These are phyloP conservation scores for Thinocorus orbignyianus DNA, from an alignment of 2,113 vertebrate genomes.

Conservation along the genomic window DNA sequence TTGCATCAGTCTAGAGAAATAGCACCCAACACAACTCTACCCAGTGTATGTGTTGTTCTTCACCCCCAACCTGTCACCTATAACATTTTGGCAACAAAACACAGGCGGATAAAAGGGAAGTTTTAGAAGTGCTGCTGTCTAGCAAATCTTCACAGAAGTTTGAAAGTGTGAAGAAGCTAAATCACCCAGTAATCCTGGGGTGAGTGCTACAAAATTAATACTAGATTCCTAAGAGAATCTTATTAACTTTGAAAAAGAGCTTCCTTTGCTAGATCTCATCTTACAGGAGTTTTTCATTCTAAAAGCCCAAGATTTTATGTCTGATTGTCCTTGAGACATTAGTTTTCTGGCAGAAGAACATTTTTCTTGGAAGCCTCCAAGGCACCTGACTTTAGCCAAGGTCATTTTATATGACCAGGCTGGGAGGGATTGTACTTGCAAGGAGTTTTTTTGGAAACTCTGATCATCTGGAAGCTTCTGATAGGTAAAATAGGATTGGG, in stretches of 20 bases:
- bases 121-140: background rate
- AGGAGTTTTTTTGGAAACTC: background rate
- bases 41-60: background rate
- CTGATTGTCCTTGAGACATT: background rate
- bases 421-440: background rate
- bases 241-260: background rate
- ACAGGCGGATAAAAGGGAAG: background rate
- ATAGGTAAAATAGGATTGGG: background rate
- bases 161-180: background rate
- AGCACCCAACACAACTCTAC: background rate
- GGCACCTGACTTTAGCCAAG: background rate
- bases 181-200: background rate
- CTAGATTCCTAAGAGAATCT: background rate
- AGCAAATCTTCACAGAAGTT: background rate
- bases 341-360: background rate
- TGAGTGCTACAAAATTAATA: background rate
- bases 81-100: background rate
- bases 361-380: background rate
- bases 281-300: background rate
- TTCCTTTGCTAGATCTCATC: background rate
- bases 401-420: background rate
- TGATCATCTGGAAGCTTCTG: background rate
- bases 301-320: background rate
- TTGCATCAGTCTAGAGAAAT: background rate
- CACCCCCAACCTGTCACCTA: fast-evolving